A percentile compares a stretch with the other conserved stretches of the same genome.
These are phyloP conservation scores for Pachyseris speciosa DNA, from an alignment of 64 coral and sea anemone genomes.

Conservation along the genomic window DNA sequence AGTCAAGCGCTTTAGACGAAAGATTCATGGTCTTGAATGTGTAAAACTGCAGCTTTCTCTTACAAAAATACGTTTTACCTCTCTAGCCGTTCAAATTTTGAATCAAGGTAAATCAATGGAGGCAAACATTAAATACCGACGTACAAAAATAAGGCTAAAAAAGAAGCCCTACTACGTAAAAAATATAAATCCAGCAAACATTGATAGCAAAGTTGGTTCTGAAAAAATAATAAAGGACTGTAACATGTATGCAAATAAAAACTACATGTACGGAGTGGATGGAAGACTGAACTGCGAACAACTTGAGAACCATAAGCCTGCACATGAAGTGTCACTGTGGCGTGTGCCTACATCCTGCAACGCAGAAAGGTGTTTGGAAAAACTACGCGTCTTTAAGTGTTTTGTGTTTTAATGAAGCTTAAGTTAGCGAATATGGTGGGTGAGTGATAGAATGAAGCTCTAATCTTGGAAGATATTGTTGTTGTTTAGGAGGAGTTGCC, in stretches of 20 bases:
- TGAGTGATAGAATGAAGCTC: background rate
- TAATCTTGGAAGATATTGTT: conserved; percentile 30
- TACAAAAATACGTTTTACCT: background rate
- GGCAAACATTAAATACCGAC: background rate
- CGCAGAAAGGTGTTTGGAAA: too few species aligned
- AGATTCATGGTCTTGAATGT: conserved; percentile 51
- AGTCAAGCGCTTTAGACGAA: background rate
- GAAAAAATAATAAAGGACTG: background rate
- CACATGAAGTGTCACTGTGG: too few species aligned
- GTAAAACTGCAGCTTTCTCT: background rate
- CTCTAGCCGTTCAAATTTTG: background rate
- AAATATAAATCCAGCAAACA: background rate
- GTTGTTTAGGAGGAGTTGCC: conserved; percentile 58
- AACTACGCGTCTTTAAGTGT: background rate
- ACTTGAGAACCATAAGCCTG: too few species aligned
- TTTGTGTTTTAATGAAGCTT: background rate
- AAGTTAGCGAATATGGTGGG: background rate
- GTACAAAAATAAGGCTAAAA: background rate
- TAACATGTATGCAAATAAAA: background rate
- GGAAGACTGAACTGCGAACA: too few species aligned
- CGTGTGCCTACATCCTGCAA: too few species aligned
- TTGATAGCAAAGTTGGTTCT: background rate
- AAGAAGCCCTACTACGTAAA: too few species aligned
- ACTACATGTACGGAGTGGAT: too few species aligned
- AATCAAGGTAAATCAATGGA: background rate